A percentile compares a stretch with the other conserved stretches of the same genome.
phyloP scores from a whole-genome alignment of 2,113 vertebrate species.

The Psettodes erumei region DNA sequence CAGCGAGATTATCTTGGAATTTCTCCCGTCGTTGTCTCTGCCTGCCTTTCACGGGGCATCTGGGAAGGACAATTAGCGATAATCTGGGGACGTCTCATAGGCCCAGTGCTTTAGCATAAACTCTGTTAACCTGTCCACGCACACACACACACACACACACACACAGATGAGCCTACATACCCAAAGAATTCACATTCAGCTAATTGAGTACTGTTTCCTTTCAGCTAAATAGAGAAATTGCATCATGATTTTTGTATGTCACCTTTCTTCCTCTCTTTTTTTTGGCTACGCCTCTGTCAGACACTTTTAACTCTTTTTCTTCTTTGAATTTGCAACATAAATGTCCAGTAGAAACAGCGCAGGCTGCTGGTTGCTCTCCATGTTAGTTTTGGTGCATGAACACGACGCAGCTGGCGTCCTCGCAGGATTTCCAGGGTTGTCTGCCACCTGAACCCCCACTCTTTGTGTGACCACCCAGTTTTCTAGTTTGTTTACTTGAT shows the following conservation, averaged over 20 bases:
- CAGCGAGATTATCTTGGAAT: background rate
- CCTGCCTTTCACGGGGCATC: constrained; percentile 8
- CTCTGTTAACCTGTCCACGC: background rate
- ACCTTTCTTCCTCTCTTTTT: too few species aligned
- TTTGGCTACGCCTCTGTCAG: too few species aligned
- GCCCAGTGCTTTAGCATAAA: background rate
- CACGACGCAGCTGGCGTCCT: too few species aligned
- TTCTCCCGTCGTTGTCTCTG: background rate
- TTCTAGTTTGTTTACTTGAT: background rate
- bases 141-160: background rate
- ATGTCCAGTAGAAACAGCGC: too few species aligned
- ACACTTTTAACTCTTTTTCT: too few species aligned
- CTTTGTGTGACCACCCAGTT: too few species aligned
- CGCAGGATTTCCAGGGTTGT: too few species aligned
- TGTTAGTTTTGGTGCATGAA: too few species aligned
- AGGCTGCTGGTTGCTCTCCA: too few species aligned
- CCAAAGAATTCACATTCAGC: background rate
- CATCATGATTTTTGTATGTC: background rate
- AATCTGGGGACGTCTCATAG: constrained; percentile 32
- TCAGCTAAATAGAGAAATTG: too few species aligned
- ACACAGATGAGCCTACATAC: background rate
- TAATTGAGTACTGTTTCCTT: background rate
- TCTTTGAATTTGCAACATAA: too few species aligned
- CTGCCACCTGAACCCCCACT: background rate
- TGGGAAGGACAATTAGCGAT: constrained; percentile 46